Evolutionary conservation across 2,797 vertebrate genomes (phyloP), one percentile per base, ranked within the genome.

Genomic region (Melanotaenia maccullochi): DNA sequence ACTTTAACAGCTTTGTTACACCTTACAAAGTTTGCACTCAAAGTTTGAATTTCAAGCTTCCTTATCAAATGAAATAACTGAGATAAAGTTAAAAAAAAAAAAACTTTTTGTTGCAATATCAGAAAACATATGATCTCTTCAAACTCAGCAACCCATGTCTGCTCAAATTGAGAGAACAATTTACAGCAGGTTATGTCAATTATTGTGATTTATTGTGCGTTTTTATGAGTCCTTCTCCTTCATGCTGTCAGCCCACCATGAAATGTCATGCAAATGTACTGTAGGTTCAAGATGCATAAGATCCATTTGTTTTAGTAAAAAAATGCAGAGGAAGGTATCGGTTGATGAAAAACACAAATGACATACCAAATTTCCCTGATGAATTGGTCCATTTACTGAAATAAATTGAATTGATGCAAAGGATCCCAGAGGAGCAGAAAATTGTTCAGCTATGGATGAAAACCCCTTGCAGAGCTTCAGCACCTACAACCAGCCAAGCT

Each of bases 341-440:
- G 75, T 83, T 88, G 84, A 88, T 83, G 87, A 88, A 90, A 93
- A 92, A 87, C 84, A 87, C 75, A 87, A 88, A 87, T 78, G 87
- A 93, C 85, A 84, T 86, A 76, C 73, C 63, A 82, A 86, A 92
- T 91, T 86, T 94, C 92, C 93, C 92, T 81, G 82, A 89, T 90
- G 92, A 91, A 90, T 90, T 89, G 83, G 77, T 91, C 85, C 83
- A 89, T 93, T 94, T 93, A 90, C 91, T 83, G 78, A 88, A 93
- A 92, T 90, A 92, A 93, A 93, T 92, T 93, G 89, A 93, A 94
- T 85, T 88, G 88, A 93, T 92, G 85, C 87, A 84, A 89, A 86
- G 74, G 79, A 89, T 90, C 91, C 90, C 93, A 87, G 81, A 87
- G 90, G 89, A 89, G 77, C 79, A 73, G 76, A 87, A 88, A 90